Percentiles rank a stretch among this genome's conserved stretches.
These are phyloP conservation scores for Thinocorus orbignyianus DNA, from an alignment of 2,113 vertebrate species.

Conservation along the genomic window DNA sequence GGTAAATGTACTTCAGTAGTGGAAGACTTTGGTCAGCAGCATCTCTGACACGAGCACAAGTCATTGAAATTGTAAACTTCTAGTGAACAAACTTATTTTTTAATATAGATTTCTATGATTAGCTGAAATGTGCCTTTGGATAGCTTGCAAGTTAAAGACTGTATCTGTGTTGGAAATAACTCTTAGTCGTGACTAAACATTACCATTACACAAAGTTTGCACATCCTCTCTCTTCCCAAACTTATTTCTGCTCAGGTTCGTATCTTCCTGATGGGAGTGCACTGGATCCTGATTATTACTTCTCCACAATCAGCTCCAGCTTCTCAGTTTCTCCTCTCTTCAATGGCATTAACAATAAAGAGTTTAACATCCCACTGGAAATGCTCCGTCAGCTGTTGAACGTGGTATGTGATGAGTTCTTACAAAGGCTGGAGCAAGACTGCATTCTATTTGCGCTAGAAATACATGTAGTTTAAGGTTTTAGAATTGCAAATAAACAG, in stretches of 20 bases:
- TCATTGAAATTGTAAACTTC: neutral
- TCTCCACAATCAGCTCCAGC: conserved; percentile 91
- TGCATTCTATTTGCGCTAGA: neutral
- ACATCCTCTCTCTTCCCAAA: neutral
- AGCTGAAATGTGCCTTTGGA: neutral
- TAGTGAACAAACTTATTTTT: neutral
- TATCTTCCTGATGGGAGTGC: conserved; percentile 85
- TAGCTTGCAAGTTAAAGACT: neutral
- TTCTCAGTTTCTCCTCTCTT: conserved; percentile 94
- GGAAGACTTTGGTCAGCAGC: neutral
- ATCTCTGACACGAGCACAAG: neutral
- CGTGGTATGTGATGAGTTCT: conserved; percentile 76
- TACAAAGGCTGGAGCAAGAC: neutral
- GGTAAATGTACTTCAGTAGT: neutral
- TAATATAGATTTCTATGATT: neutral
- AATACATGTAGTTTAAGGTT: neutral
- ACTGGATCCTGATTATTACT: conserved; percentile 90
- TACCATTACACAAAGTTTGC: neutral
- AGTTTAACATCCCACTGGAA: conserved; percentile 86
- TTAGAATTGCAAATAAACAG: neutral
- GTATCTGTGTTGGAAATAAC: neutral
- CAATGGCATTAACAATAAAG: conserved; percentile 81
- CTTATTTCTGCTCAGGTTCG: conserved; percentile 72
- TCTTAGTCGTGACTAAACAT: neutral
- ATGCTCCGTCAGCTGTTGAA: conserved; percentile 85